Conservation (phyloP, 2,888 invertebrate genomes). For the Campaea margaritaria region DNA sequence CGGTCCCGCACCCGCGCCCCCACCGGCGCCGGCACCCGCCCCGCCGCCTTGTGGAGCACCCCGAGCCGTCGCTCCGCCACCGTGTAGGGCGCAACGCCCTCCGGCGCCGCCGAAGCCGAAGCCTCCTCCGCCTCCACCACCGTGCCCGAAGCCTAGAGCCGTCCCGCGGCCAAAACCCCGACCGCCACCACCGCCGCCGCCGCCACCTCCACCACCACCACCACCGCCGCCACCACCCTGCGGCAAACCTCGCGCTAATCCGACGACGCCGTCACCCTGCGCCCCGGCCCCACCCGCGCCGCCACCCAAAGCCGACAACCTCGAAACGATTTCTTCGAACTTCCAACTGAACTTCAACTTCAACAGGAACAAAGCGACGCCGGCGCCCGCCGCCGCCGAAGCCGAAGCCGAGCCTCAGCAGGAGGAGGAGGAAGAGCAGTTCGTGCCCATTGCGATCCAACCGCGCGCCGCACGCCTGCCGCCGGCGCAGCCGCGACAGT, state of each 20-base stretch:
- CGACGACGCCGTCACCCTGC: conserved; percentile 67
- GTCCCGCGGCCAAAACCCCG: conserved; percentile 60
- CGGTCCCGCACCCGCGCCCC: conserved; percentile 50
- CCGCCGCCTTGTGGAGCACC: conserved; percentile 48
- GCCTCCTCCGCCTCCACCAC: conserved; percentile 44
- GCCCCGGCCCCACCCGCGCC: conserved; percentile 58
- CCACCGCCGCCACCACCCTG: conserved; percentile 69
- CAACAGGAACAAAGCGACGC: conserved; percentile 62
- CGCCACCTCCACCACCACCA: conserved; percentile 58
- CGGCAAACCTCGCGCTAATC: conserved; percentile 69
- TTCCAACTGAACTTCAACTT: conserved; percentile 75
- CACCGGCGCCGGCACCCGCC: conserved; percentile 49
- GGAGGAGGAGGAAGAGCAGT: conserved; percentile 31
- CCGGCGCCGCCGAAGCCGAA: conserved; percentile 41
- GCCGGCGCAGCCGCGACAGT: conserved; percentile 60
- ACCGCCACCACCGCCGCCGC: conserved; percentile 56
- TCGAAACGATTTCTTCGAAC: conserved; percentile 73
- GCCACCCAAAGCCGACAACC: conserved; percentile 52
- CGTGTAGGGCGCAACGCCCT: conserved; percentile 57
- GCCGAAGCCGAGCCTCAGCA: conserved; percentile 38
- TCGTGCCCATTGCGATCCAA: conserved; percentile 61
- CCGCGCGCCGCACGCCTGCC: conserved; percentile 75
- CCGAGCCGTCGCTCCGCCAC: conserved; percentile 60
- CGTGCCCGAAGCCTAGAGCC: conserved; percentile 70
- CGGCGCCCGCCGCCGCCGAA: conserved; percentile 49